Conservation (phyloP, 2,888 invertebrate species). For the Euplagia quadripunctaria region DNA sequence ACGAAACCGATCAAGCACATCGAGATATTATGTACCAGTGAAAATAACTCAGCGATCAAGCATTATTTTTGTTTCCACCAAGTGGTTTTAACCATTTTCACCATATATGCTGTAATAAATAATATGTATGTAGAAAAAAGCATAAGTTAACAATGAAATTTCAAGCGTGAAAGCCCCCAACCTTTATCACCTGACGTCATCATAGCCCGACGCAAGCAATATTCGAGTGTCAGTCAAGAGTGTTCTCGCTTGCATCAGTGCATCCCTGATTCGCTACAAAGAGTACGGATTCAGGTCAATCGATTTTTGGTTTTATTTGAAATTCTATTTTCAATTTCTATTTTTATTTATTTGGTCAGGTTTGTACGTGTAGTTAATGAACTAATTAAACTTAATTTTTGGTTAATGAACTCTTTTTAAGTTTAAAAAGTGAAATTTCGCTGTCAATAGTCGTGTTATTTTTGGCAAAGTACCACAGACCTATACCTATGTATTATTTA, state of each 20-base stretch:
- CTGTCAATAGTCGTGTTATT: too few relatives aligned
- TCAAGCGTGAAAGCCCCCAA: background rate
- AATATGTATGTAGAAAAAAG: background rate
- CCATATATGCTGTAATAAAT: too few relatives aligned
- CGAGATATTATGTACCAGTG: too few relatives aligned
- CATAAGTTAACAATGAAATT: background rate
- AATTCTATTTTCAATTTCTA: background rate
- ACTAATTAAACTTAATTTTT: too few relatives aligned
- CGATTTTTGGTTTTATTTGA: slow-evolving; percentile 39
- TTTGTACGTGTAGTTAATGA: background rate
- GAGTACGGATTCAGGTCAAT: slow-evolving; percentile 68
- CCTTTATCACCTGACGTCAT: slow-evolving; percentile 44
- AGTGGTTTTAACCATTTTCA: too few relatives aligned
- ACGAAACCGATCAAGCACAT: too few relatives aligned
- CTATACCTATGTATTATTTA: too few relatives aligned
- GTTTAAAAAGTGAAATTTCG: too few relatives aligned
- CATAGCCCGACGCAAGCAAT: slow-evolving; percentile 38
- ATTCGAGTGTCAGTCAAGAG: slow-evolving; percentile 38
- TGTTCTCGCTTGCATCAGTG: slow-evolving; percentile 38
- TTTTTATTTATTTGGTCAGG: background rate
- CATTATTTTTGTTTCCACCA: too few relatives aligned
- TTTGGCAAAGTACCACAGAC: too few relatives aligned
- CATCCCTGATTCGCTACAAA: slow-evolving; percentile 49
- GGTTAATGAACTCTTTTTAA: too few relatives aligned
- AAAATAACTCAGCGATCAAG: too few relatives aligned